These are phyloP conservation scores for Microctonus hyperodae DNA, from an alignment of 2,888 invertebrate species.

Conservation along the genomic window DNA sequence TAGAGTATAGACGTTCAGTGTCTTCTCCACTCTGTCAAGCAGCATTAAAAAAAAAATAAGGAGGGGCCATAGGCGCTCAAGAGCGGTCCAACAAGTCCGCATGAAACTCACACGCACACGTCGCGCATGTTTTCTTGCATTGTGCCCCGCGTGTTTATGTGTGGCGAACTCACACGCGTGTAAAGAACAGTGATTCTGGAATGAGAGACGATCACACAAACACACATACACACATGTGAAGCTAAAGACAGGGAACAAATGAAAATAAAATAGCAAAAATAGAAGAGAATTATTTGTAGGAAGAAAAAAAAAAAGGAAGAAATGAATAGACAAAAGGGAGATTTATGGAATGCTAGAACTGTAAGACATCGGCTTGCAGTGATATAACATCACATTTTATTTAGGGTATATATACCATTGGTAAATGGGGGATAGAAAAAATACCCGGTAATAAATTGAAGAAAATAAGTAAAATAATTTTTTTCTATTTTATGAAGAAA, in stretches of 20 bases:
- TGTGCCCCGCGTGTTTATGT: constrained; percentile 28
- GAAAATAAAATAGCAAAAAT: not conserved
- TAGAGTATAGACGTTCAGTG: not conserved
- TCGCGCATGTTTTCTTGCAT: constrained; percentile 24
- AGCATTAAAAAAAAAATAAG: not conserved
- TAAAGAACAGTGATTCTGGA: constrained; percentile 9
- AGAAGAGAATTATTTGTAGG: not conserved
- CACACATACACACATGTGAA: not conserved
- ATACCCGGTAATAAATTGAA: too few species aligned
- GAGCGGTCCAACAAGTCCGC: constrained; percentile 30
- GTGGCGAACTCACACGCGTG: constrained; percentile 21
- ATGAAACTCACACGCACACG: constrained; percentile 7
- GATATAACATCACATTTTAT: not conserved
- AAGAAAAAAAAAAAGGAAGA: not conserved
- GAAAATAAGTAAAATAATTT: not conserved
- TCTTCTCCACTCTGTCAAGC: not conserved
- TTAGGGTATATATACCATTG: not conserved
- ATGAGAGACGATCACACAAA: constrained; percentile 1
- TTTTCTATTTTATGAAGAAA: not conserved
- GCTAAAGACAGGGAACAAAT: not conserved
- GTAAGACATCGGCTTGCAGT: not conserved
- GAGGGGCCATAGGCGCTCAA: constrained; percentile 14
- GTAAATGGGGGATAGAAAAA: not conserved
- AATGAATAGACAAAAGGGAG: not conserved
- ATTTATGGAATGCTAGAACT: not conserved